Evolutionary conservation across 2,113 vertebrate species (phyloP).

Genomic region (Columba livia): DNA sequence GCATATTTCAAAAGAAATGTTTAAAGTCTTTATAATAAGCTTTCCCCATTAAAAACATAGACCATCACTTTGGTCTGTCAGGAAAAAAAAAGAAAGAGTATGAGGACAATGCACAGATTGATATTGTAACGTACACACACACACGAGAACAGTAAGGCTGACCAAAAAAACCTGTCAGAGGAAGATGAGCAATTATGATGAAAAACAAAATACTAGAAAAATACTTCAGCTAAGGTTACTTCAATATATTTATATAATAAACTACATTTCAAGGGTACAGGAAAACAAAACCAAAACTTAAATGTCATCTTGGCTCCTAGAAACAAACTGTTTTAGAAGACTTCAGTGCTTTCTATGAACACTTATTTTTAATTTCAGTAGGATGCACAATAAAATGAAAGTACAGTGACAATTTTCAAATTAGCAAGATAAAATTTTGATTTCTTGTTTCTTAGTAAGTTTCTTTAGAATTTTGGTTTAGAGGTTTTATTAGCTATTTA

Average conservation of each 20-base stretch:
- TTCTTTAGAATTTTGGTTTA: neutral
- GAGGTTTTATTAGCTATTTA: neutral
- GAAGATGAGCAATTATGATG: neutral
- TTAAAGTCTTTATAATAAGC: neutral
- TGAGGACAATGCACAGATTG: neutral
- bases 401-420: neutral
- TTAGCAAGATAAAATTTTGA: neutral
- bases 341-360: neutral
- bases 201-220: neutral
- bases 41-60: neutral
- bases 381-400: neutral
- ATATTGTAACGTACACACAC: neutral
- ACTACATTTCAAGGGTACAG: neutral
- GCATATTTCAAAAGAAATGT: neutral
- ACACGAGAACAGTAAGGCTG: neutral
- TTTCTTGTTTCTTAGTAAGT: neutral
- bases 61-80: neutral
- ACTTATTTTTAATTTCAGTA: slow-evolving; percentile 1
- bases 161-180: neutral
- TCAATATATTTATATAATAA: neutral
- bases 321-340: slow-evolving; percentile 10
- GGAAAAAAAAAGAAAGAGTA: neutral
- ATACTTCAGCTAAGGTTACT: neutral
- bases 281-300: neutral
- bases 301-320: neutral